A percentile compares a stretch with the other conserved stretches of the same genome.
Evolutionary conservation across 1,140 invertebrate species (phyloP).

Genomic region (Cecropterus lyciades): DNA sequence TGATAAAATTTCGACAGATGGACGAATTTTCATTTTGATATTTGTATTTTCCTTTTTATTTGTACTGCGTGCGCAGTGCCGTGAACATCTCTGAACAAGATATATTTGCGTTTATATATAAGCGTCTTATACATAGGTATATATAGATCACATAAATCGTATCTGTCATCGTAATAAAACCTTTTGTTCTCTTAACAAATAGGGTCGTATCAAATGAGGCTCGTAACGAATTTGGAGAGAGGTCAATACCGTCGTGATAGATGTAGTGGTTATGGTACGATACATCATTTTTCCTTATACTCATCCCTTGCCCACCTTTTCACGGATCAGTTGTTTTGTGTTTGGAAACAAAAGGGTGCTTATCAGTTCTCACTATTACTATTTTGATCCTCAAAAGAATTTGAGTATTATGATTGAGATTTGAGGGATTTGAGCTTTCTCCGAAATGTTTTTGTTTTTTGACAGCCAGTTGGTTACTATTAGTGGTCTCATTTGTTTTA

Average conservation of each 20-base stretch:
- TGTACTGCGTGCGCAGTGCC: too few species aligned
- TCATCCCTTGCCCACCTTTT: constrained; percentile 36
- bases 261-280: constrained; percentile 2
- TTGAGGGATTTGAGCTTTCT: too few species aligned
- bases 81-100: too few species aligned
- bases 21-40: too few species aligned
- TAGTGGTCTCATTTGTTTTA: too few species aligned
- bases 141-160: neutral
- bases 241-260: constrained; percentile 11
- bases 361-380: constrained; percentile 45
- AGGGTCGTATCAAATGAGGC: neutral
- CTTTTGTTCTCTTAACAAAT: neutral
- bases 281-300: constrained; percentile 6
- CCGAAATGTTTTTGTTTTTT: too few species aligned
- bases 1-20: too few species aligned
- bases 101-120: too few species aligned
- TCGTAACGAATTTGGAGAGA: neutral
- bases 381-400: constrained; percentile 41
- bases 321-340: constrained; percentile 48
- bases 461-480: too few species aligned
- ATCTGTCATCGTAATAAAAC: neutral
- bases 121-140: too few species aligned
- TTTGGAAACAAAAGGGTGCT: constrained; percentile 40
- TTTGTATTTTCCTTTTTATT: too few species aligned
- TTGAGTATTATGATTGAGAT: constrained; percentile 11